A percentile compares a stretch with the other conserved stretches of the same genome.
These are phyloP conservation scores for Phoebastria nigripes DNA, from an alignment of 2,797 vertebrate species.

Conservation along the genomic window DNA sequence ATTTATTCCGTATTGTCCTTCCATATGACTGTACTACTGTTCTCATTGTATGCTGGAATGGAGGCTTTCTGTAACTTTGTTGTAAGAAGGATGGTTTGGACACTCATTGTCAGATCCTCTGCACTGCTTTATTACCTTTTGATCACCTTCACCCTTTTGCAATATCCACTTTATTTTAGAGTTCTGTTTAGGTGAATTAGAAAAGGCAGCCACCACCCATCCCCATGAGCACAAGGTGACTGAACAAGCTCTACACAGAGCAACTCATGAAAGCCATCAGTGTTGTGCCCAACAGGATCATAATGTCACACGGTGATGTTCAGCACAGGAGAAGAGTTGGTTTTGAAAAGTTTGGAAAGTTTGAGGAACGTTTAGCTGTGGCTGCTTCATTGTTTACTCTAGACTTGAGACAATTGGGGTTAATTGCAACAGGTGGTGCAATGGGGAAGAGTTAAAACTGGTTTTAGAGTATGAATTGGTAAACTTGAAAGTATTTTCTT, in stretches of 20 bases:
- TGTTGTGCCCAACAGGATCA: background rate
- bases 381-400: background rate
- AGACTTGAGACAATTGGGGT: background rate
- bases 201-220: background rate
- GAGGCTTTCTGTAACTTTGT: background rate
- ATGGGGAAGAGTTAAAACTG: background rate
- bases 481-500: background rate
- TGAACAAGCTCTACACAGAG: background rate
- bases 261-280: background rate
- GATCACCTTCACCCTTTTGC: background rate
- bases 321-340: background rate
- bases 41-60: background rate
- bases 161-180: background rate
- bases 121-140: background rate
- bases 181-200: background rate
- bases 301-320: background rate
- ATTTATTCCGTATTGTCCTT: background rate
- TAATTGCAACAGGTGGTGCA: background rate
- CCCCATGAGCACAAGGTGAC: fast-evolving
- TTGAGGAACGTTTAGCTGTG: background rate
- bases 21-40: background rate
- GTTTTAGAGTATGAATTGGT: background rate
- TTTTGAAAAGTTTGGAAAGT: background rate
- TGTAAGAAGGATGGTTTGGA: background rate
- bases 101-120: background rate